These are phyloP conservation scores for Suricata suricatta DNA, from an alignment of 2,113 vertebrate genomes.

Conservation along the genomic window DNA sequence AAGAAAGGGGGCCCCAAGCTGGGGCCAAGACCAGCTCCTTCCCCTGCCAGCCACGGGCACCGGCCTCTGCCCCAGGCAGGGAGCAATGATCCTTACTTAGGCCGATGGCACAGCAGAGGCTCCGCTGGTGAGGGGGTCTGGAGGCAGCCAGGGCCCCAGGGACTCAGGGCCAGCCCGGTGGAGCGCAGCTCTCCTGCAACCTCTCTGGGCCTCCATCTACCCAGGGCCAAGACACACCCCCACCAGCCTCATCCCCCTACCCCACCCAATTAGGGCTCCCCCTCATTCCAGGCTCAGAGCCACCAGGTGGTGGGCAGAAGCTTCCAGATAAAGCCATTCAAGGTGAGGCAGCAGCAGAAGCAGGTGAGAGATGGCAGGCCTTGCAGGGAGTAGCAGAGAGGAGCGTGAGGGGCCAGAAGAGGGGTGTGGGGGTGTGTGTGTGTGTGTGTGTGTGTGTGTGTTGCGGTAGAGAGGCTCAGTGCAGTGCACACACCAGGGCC, in stretches of 20 bases:
- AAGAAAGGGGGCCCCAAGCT: neutral
- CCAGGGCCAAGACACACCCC: neutral
- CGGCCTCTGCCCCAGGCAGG: neutral
- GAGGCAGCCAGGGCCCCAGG: neutral
- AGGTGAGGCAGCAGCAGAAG: constrained; percentile 54
- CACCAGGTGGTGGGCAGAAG: constrained; percentile 19
- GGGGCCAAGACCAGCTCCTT: neutral
- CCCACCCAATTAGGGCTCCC: neutral
- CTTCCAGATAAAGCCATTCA: constrained; percentile 69
- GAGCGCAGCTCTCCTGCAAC: neutral
- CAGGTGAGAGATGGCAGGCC: constrained; percentile 32
- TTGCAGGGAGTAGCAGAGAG: neutral
- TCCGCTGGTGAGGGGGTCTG: neutral
- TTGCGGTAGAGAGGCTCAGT: neutral
- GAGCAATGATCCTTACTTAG: neutral
- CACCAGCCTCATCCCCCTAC: neutral
- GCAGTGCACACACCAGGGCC: neutral
- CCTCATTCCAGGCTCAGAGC: constrained; percentile 61
- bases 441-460: neutral
- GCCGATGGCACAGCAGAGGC: neutral
- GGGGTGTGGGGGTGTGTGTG: neutral
- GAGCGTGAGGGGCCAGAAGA: neutral
- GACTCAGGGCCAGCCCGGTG: neutral
- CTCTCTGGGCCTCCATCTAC: neutral
- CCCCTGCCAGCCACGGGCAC: neutral